Base-by-base conservation (phyloP, 2,113 vertebrate species). In the Etia nguti region DNA sequence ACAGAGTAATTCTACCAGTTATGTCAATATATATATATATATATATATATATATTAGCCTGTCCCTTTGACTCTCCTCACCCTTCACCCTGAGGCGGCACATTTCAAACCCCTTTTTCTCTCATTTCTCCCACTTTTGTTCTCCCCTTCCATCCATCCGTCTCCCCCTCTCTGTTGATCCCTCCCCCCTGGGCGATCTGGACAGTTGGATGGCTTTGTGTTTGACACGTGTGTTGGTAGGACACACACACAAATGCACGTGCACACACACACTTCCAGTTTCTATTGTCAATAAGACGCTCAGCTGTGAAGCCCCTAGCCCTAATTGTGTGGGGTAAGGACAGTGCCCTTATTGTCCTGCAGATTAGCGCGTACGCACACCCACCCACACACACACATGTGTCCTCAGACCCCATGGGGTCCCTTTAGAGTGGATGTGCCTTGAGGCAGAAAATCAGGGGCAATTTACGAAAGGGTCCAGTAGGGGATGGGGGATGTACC, bases 381-480 rank as follows among this genome's bases (percentile, higher is more conserved):
- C 88, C 70, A 79, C 75, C 73, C 57, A 84, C 81, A 80, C 84
- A 79, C 92, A 91, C 89, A 86, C 80, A 88, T 52, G 84, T 80
- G 82, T 85, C 59, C 79, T 41, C 38, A 65, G 80, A 92, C 92
- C 95, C 85, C 95, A 94, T 93, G 92, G 92, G 94, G 90, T 90
- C 86, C 92, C 88, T 93, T 94, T 95, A 96, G 93, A 96, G 95
- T 95, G 89, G 94, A 95, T 94, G 94, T 83, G 94, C 94, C 94
- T 84, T 95, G 87, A 95, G 94, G 96, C 95, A 93, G 94, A 95
- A 96, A 96, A 96, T 95, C 91, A 95, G 92, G 86, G 91, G 82
- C 93, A 95, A 95, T 96, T 96, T 95, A 92, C 48, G 82, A 85
- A 80, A 86, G 82, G 79, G 84, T 87, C 92, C 85, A 87, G 84